phyloP scores from a whole-genome alignment of 1,140 invertebrate species.

The Venustaconcha ellipsiformis region DNA sequence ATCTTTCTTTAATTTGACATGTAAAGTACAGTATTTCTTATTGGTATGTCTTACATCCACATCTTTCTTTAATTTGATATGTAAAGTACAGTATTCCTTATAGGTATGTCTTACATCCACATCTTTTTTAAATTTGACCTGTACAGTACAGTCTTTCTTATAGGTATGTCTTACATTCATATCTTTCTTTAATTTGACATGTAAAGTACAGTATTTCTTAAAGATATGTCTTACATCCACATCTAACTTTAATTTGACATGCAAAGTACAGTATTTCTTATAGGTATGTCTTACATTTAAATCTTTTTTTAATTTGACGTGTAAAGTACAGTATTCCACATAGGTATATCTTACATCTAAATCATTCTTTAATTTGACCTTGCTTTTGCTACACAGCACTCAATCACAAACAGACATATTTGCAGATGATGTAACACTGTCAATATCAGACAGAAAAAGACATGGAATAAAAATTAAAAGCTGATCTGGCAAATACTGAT shows the following conservation, averaged over 20 bases:
- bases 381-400: too few relatives aligned
- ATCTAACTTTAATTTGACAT: too few relatives aligned
- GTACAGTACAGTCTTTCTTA: not conserved
- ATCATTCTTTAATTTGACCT: not conserved
- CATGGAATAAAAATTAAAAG: too few relatives aligned
- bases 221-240: too few relatives aligned
- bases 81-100: not conserved
- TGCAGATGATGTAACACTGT: too few relatives aligned
- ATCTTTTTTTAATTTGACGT: not conserved
- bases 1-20: not conserved
- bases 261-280: not conserved
- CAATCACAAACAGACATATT: too few relatives aligned
- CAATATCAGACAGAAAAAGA: too few relatives aligned
- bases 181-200: not conserved
- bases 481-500: too few relatives aligned
- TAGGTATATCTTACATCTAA: not conserved
- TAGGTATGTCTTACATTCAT: not conserved
- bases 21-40: not conserved
- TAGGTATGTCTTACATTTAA: too few relatives aligned
- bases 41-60: not conserved
- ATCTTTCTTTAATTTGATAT: not conserved
- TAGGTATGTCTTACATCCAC: not conserved
- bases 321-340: not conserved
- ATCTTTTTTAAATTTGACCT: not conserved
- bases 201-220: not conserved